Base-by-base conservation (phyloP, 2,888 invertebrate species). In the Leptinotarsa peninsularis region DNA sequence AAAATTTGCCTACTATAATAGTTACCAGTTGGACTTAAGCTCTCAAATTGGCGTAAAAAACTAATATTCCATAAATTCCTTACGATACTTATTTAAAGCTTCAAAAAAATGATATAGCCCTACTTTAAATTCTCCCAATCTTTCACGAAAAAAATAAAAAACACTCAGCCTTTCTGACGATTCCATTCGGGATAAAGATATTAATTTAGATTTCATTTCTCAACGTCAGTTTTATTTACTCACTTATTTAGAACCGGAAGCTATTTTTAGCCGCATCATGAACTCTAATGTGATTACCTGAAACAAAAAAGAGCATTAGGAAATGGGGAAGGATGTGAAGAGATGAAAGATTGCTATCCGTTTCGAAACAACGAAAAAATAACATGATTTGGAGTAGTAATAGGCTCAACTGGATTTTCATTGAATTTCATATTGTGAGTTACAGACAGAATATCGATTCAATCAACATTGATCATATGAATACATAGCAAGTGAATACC, bases 161-260 rank as follows among this genome's bases (percentile, higher is more conserved):
- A 14, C 3, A 58, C 23, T 4, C 14, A 54, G 54, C 54, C 54
- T 2, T 15, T 58, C 43, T 43, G 7, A 63, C n/a, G 17, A n/a
- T 63, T 33, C 63, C 33, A 43, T 33, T 43, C 27, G 63, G 63
- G 63, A 63, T 63, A 43, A 43, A 63, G 43, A 63, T 63, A 63
- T 63, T 18, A 43, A 63, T 63, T 63, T 63, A n/a, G 43, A 43
- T 43, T 63, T 18, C 33, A n/a, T 0, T 63, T 63, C 63, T 33
- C 43, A 63, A 43, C 43, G 63, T n/a, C 63, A n/a, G 63, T 33
- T 27, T 63, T 63, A 63, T 63, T 63, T 63, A 63, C 63, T 63
- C 63, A 63, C 63, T 63, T 63, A 63, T 63, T 63, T 63, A n/a
- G 33, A 63, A n/a, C 63, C 63, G 63, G 63, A 63, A 33, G 33